Percentiles rank a stretch among this genome's conserved stretches.
phyloP scores from a whole-genome alignment of 2,113 vertebrate species.

The Arothron firmamentum region DNA sequence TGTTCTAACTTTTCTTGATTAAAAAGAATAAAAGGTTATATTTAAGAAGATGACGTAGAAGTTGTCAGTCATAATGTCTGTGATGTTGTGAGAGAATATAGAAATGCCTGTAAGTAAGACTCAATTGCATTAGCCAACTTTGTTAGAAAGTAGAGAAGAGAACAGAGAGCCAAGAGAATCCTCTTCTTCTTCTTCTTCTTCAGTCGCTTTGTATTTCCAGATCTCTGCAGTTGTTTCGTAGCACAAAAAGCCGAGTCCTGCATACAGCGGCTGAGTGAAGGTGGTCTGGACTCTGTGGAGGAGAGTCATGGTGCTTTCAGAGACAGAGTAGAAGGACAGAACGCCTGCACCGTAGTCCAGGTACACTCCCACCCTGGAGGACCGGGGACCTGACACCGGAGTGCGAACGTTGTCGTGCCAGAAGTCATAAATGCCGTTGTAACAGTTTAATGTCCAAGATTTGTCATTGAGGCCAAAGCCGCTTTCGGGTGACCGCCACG shows the following conservation, averaged over 20 bases:
- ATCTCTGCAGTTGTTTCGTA: not conserved
- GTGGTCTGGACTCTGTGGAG: slow-evolving; percentile 1
- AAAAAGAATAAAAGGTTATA: not conserved
- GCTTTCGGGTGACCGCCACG: not conserved
- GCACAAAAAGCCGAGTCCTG: not conserved
- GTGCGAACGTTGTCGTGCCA: not conserved
- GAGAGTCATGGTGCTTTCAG: not conserved
- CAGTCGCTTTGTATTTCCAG: not conserved
- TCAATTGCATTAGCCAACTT: too few relatives aligned
- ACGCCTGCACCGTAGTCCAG: not conserved
- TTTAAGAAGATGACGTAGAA: not conserved
- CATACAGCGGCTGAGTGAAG: not conserved
- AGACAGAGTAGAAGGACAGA: not conserved
- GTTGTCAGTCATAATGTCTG: too few relatives aligned
- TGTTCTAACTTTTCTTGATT: not conserved
- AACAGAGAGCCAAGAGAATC: not conserved
- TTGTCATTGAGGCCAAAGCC: not conserved
- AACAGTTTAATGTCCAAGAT: not conserved
- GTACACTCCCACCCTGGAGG: not conserved
- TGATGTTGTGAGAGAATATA: too few relatives aligned
- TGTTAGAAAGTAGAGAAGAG: too few relatives aligned
- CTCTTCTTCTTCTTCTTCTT: not conserved
- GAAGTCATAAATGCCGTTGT: not conserved
- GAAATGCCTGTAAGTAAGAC: too few relatives aligned
- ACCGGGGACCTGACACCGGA: not conserved